A percentile compares a stretch with the other conserved stretches of the same genome.
phyloP scores from a whole-genome alignment of 1,140 invertebrate genomes.

The Drosophila obscura region DNA sequence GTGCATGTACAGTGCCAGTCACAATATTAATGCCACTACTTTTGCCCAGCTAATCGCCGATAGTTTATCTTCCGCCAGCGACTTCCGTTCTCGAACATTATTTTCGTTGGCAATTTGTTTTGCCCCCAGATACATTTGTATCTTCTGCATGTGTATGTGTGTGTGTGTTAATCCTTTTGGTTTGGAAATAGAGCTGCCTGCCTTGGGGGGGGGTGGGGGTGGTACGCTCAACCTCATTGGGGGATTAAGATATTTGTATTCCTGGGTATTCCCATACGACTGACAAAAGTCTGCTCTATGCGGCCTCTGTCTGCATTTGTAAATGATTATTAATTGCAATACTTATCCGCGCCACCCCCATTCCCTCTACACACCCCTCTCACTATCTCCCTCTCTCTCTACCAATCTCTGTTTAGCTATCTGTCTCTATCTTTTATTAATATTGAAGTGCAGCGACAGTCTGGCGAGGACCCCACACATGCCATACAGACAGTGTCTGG shows the following conservation, averaged over 20 bases:
- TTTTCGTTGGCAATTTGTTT: conserved; percentile 66
- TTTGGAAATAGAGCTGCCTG: conserved; percentile 60
- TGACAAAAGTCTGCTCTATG: conserved; percentile 37
- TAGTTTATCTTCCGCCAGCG: conserved; percentile 59
- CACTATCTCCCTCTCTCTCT: neutral
- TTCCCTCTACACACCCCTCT: conserved; percentile 2
- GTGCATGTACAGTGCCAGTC: conserved; percentile 18
- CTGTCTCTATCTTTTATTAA: conserved; percentile 20
- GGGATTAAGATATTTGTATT: conserved; percentile 49
- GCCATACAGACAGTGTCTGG: neutral
- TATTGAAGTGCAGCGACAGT: conserved; percentile 42
- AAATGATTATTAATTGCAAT: conserved; percentile 80
- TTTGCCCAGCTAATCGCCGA: conserved; percentile 65
- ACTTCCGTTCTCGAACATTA: conserved; percentile 63
- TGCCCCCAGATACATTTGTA: conserved; percentile 58
- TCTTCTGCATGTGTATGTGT: conserved; percentile 6
- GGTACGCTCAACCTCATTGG: conserved; percentile 58
- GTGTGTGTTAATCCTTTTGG: conserved; percentile 64
- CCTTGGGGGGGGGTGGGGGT: conserved; percentile 7
- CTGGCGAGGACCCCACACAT: conserved; percentile 54
- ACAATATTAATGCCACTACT: conserved; percentile 62
- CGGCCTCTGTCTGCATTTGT: conserved; percentile 38
- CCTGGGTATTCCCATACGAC: conserved; percentile 20
- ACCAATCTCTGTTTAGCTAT: neutral
- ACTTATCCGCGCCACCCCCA: conserved; percentile 46